Base-by-base conservation (phyloP, 2,888 invertebrate genomes). In the Saturnia pavonia region DNA sequence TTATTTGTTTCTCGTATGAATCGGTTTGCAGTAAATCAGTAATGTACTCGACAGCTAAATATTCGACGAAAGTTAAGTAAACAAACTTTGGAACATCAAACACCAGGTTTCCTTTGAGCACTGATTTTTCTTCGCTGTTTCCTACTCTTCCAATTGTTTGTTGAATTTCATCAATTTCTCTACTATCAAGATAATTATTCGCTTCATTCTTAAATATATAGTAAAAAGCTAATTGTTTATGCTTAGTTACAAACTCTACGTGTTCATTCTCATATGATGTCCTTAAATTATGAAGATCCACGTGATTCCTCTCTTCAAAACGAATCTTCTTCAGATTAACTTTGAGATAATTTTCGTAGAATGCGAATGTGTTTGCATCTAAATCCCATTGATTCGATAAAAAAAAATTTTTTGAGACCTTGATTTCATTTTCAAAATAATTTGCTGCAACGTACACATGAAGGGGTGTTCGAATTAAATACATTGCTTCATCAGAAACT, bases 1-100 rank as follows among this genome's bases (percentile, higher is more conserved):
- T 65, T 65, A 3, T 19, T 16, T 40, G 65, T 40, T 65, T 16
- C 19, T 65, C 40, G 16, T 40, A 11, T 19, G 8, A 6, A 6
- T 40, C 19, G 19, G 65, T 65, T 40, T 65, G n/a, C 7, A 65
- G 19, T 40, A 65, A 65, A 8, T 40, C 65, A n/a, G n/a, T 40
- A 19, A 65, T 65, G 40, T 65, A 40, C 22, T 65, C 77, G 2
- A 40, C 40, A 40, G 65, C 22, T 40, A 76, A 75, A 22, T 76
- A 76, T 71, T 77, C 76, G 0, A 75, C 71, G 11, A 76, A 73
- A 9, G 70, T 75, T 65, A 67, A 69, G 19, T 77, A 77, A 27
- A 76, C n/a, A 19, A 77, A 77, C 1, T 63, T 68, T 0, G 76
- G 76, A 7, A 75, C 68, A 16, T 48, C 71, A 27, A 74, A 69